Conservation (phyloP, 2,797 vertebrate species). For the Parauchenoglanis ngamensis region DNA sequence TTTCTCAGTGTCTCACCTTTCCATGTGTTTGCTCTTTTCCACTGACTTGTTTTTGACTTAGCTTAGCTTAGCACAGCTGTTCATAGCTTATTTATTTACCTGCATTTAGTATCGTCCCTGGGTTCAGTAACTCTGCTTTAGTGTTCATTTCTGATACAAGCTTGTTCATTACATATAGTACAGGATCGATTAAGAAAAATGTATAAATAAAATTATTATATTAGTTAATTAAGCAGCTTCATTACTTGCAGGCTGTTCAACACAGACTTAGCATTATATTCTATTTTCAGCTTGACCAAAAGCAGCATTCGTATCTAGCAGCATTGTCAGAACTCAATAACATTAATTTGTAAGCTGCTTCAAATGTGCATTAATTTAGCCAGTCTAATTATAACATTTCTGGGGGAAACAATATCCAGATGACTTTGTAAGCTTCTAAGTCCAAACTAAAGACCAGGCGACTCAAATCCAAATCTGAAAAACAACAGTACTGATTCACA, state of each 20-base stretch:
- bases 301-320: neutral
- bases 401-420: neutral
- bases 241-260: neutral
- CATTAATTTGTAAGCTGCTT: neutral
- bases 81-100: neutral
- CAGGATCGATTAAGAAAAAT: neutral
- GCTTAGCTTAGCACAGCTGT: neutral
- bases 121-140: neutral
- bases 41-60: neutral
- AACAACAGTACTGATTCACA: neutral
- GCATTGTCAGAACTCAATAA: neutral
- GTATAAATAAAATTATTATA: neutral
- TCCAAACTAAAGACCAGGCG: neutral
- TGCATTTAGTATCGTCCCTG: neutral
- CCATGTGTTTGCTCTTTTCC: neutral
- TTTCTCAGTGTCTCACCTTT: neutral
- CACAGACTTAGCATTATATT: neutral
- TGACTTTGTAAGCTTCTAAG: neutral
- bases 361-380: constrained; percentile 9
- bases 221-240: constrained; percentile 3
- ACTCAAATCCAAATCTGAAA: neutral
- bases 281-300: neutral
- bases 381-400: constrained; percentile 1
- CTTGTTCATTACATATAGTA: neutral
- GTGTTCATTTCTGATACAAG: neutral